Base-by-base conservation (phyloP, 2,888 invertebrate genomes). In the Chouioia cunea region DNA sequence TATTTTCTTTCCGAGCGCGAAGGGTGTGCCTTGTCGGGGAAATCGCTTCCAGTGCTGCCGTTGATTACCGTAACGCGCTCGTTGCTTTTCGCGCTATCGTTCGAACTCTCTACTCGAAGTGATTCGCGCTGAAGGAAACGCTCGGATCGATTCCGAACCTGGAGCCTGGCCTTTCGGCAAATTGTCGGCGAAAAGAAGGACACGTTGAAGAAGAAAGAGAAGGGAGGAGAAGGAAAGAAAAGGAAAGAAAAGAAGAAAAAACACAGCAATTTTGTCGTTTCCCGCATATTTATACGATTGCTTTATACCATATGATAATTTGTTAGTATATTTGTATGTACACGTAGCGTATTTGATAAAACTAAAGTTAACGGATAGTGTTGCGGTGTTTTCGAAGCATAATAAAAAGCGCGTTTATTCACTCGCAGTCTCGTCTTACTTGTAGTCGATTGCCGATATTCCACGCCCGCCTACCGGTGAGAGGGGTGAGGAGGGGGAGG, bases 1-100 rank as follows among this genome's bases (percentile, higher is more conserved):
- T 77, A 75, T 77, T 78, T 76, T 76, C 54, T 73, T 73, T 71
- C 64, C 66, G 65, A 67, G 70, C 74, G 71, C 74, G 69, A 73
- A 54, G 74, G 71, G 76, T 73, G 75, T 18, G 62, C 67, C 73
- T 77, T 74, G 75, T 70, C 70, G 71, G 27, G n/a, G 27, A 4
- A n/a, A 27, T 54, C 16, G 4, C 20, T 0, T 3, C 54, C 4
- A 3, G 36, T 12, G 36, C 36, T 36, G 36, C 36, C 36, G 10
- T n/a, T n/a, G n/a, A n/a, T n/a, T n/a, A n/a, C n/a, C n/a, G n/a
- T n/a, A n/a, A n/a, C n/a, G n/a, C n/a, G n/a, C n/a, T n/a, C n/a
- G n/a, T n/a, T n/a, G n/a, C n/a, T n/a, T n/a, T n/a, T n/a, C n/a
- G n/a, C n/a, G n/a, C n/a, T n/a, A n/a, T n/a, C n/a, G n/a, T n/a